These are phyloP conservation scores for Platyrinchus mystaceus DNA, from an alignment of 2,797 vertebrate species.

Conservation along the genomic window DNA sequence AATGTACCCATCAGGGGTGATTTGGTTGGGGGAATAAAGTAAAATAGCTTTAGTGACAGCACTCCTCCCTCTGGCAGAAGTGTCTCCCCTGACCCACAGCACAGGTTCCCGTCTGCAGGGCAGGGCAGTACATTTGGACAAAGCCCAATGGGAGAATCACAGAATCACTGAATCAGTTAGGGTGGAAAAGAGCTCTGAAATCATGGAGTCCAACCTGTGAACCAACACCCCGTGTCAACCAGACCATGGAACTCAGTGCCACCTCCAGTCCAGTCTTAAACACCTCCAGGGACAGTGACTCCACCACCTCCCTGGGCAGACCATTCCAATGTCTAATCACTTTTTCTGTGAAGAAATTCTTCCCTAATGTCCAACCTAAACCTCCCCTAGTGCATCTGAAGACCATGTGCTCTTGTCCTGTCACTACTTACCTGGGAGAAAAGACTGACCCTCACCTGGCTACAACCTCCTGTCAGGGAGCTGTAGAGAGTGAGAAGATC, in stretches of 20 bases:
- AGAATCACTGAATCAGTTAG: not conserved
- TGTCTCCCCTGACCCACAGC: not conserved
- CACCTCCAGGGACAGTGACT: not conserved
- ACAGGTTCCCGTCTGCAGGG: not conserved
- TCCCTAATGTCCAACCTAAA: not conserved
- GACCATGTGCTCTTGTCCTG: not conserved
- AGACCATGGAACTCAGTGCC: no score
- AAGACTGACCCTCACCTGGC: no score
- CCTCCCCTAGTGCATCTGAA: not conserved
- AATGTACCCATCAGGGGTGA: not conserved
- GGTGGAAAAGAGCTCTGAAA: not conserved
- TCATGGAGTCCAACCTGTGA: not conserved
- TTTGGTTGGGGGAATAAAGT: accelerated
- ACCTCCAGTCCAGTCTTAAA: not conserved
- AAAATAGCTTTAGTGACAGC: not conserved
- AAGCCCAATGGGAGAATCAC: not conserved
- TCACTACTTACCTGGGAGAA: not conserved
- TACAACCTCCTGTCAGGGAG: not conserved
- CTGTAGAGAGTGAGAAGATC: no score
- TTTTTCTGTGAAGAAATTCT: not conserved
- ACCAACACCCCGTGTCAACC: not conserved
- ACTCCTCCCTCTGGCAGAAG: not conserved
- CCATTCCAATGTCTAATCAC: not conserved
- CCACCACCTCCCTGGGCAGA: not conserved
- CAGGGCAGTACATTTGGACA: not conserved